Conservation (phyloP, 2,113 vertebrate genomes). For the Malurus alboscapulatus region DNA sequence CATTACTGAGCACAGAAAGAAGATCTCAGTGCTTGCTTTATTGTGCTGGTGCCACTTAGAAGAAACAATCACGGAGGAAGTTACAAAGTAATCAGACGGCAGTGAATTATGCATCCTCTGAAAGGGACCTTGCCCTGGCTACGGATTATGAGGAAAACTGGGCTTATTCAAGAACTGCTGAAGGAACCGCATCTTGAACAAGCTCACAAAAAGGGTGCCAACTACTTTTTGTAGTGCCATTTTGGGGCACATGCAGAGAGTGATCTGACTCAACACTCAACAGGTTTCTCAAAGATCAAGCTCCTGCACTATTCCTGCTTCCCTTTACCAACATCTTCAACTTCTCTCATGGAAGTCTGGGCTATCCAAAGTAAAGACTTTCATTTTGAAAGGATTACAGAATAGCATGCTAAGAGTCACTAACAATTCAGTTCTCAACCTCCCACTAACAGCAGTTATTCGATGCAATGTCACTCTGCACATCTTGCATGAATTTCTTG, state of each 20-base stretch:
- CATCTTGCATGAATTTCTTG: not conserved
- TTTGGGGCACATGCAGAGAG: not conserved
- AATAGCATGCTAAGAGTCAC: not conserved
- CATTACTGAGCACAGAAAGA: not conserved
- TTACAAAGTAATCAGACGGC: not conserved
- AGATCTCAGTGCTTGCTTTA: not conserved
- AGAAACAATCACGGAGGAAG: conserved; percentile 2
- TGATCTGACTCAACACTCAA: not conserved
- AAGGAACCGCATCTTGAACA: not conserved
- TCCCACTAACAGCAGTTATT: not conserved
- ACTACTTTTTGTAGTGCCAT: not conserved
- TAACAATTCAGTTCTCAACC: not conserved
- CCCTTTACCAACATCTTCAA: not conserved
- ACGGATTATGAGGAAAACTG: not conserved
- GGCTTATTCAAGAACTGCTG: not conserved
- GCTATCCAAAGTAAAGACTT: not conserved
- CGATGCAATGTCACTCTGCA: not conserved
- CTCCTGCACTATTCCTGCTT: not conserved
- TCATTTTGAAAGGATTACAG: not conserved
- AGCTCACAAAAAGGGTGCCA: not conserved
- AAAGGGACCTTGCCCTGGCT: not conserved
- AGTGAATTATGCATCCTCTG: not conserved
- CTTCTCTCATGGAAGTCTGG: not conserved
- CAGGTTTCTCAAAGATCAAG: not conserved
- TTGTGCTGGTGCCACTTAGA: conserved; percentile 13